Evolutionary conservation across 2,113 vertebrate genomes (phyloP), one percentile per base, ranked within the genome.

Genomic region (Platichthys stellatus): DNA sequence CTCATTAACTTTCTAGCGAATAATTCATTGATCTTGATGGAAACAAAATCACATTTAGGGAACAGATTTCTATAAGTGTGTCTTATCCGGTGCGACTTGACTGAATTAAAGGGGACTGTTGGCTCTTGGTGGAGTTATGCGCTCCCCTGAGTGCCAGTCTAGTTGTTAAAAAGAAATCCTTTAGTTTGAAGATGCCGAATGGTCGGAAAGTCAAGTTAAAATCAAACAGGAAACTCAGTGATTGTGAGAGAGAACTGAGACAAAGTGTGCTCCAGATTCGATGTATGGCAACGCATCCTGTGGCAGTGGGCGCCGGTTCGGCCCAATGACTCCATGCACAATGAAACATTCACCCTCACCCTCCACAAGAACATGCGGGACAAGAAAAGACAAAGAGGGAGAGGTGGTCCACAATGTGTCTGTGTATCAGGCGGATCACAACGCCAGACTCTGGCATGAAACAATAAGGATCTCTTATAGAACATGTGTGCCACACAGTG

Each of bases 391-490:
- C 77, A 82, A 71, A 81, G 69, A 76, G 18, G 43, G 63, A 78
- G 72, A 83, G 40, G 31, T 81, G 66, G 74, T 21, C 47, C 57
- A 80, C 81, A 13, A 26, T 58, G 57, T 70, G 43, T 65, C 71
- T 86, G 57, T 83, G 81, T 76, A 65, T 72, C 79, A 76, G 63
- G 26, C 26, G 21, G 38, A 80, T 78, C 76, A 80, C 73, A 67
- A 49, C 82, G 73, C 64, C 57, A 60, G 73, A 80, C 76, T 74
- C 70, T 75, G 40, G 66, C 54, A 9, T 54, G 35, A 84, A 83
- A 91, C 84, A 90, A 86, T 86, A 78, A 78, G 53, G 56, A 78
- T 40, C 80, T 89, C 85, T 88, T 68, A 73, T 81, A 64, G 35
- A 79, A 59, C 26, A 75, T 45, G 66, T 77, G 72, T 89, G 59